Conservation (phyloP, 2,113 vertebrate species). For the Enhydra lutris region DNA sequence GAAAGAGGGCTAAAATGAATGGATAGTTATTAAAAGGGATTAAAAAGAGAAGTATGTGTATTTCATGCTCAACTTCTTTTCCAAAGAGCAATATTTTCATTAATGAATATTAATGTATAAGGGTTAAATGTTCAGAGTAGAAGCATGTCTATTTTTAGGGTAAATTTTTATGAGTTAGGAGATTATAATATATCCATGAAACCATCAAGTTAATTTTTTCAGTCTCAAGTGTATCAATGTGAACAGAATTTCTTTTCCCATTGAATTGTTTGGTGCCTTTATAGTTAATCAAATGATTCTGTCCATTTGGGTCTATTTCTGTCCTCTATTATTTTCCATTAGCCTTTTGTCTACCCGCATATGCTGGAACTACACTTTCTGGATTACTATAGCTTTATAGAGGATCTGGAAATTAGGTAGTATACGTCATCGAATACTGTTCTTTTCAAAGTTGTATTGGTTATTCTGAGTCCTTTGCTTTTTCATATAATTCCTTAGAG, state of each 20-base stretch:
- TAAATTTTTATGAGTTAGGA: not conserved
- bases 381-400: not conserved
- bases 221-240: not conserved
- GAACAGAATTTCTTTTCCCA: not conserved
- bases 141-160: not conserved
- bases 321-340: not conserved
- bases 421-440: not conserved
- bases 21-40: not conserved
- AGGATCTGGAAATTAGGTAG: not conserved
- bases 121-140: not conserved
- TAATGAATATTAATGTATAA: not conserved
- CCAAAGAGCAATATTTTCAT: not conserved
- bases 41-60: not conserved
- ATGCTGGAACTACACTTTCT: not conserved
- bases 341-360: not conserved
- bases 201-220: not conserved
- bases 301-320: not conserved
- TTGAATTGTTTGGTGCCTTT: not conserved
- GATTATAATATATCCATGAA: not conserved
- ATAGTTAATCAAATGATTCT: not conserved
- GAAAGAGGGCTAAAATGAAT: not conserved
- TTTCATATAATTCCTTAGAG: not conserved
- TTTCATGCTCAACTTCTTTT: not conserved
- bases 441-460: not conserved
- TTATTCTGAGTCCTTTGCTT: not conserved